These are phyloP conservation scores for Aldabrachelys gigantea DNA, from an alignment of 2,113 vertebrate genomes.

Conservation along the genomic window DNA sequence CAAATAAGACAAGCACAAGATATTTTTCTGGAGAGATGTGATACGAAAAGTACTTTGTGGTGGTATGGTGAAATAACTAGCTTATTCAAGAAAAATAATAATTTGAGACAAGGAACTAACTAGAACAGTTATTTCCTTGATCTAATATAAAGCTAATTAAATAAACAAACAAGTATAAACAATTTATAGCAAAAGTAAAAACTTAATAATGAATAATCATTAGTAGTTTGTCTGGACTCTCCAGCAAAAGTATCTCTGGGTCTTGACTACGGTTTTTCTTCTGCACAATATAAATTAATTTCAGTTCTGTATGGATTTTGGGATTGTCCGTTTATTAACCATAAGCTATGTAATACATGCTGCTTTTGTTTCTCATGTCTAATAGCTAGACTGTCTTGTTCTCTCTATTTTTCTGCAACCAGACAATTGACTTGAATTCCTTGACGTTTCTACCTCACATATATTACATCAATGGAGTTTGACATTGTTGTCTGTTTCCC, in stretches of 20 bases:
- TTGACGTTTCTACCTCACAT: background rate
- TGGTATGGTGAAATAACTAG: background rate
- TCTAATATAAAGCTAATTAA: background rate
- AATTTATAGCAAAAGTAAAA: background rate
- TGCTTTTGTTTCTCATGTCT: background rate
- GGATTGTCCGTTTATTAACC: accelerated
- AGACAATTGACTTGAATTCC: background rate
- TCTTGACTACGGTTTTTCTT: background rate
- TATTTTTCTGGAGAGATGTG: background rate
- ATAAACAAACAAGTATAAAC: background rate
- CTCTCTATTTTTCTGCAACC: background rate
- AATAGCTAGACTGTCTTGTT: background rate
- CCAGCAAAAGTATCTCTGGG: background rate
- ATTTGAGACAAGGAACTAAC: background rate
- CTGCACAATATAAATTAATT: background rate
- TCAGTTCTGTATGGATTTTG: accelerated
- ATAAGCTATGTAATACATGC: background rate
- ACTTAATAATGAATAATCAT: background rate
- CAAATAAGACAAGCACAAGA: background rate
- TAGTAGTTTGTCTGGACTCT: background rate
- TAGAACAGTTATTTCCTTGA: accelerated
- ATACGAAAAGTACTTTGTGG: background rate
- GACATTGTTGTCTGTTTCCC: background rate
- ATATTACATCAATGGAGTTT: background rate
- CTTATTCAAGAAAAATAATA: background rate